A percentile compares a stretch with the other conserved stretches of the same genome.
Conservation (phyloP, 2,888 invertebrate species). For the Cylloceria caligata region DNA sequence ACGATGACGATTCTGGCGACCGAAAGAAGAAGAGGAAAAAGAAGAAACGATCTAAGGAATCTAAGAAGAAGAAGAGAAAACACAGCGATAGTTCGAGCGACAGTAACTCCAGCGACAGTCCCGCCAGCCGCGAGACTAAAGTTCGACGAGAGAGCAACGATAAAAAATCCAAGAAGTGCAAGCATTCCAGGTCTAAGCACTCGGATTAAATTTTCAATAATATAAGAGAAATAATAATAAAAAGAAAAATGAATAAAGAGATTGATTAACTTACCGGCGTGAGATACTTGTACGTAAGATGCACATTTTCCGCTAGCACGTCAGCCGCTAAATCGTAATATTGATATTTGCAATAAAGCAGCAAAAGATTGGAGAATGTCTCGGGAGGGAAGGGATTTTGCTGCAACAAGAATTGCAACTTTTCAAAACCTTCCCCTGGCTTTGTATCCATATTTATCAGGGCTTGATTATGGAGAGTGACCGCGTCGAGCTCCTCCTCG, state of each 20-base stretch:
- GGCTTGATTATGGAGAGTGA: conserved; percentile 98
- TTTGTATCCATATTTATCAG: conserved; percentile 95
- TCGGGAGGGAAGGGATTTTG: conserved; percentile 99
- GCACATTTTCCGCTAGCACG: conserved; percentile 98
- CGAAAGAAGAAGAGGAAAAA: conserved; percentile 75
- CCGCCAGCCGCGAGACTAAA: conserved; percentile 70
- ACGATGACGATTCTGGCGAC: conserved; percentile 69
- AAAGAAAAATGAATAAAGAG: neutral
- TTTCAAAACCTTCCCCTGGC: conserved; percentile 97
- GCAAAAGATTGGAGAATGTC: conserved; percentile 97
- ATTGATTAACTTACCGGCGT: conserved; percentile 89
- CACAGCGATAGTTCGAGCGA: conserved; percentile 71
- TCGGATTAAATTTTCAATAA: conserved; percentile 69
- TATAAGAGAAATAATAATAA: conserved; percentile 14
- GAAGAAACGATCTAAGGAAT: conserved; percentile 74
- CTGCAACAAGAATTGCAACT: conserved; percentile 96
- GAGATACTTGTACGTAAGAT: conserved; percentile 97
- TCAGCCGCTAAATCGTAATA: conserved; percentile 99
- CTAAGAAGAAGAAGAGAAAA: conserved; percentile 75
- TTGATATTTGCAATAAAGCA: conserved; percentile 98
- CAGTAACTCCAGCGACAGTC: conserved; percentile 70
- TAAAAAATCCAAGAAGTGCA: conserved; percentile 79
- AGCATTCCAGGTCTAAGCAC: conserved; percentile 78
- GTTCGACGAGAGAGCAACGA: conserved; percentile 70
- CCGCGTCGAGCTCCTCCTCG: conserved; percentile 98